A percentile compares a stretch with the other conserved stretches of the same genome.
phyloP scores from a whole-genome alignment of 2,888 invertebrate genomes.

The Dinocampus coccinellae region DNA sequence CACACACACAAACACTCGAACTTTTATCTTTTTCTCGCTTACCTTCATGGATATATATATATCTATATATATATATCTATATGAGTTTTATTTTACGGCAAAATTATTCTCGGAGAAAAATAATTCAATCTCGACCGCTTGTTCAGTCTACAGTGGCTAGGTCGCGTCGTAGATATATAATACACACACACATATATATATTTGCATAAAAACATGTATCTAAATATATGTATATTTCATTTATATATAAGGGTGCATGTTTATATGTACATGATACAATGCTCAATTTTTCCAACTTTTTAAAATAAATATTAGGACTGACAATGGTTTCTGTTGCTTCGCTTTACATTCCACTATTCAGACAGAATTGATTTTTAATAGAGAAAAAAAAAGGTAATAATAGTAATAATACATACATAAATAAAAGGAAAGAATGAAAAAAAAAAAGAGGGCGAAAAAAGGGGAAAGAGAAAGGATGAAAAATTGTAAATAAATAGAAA shows the following conservation, averaged over 20 bases:
- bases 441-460: too few species aligned
- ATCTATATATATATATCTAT: constrained; percentile 41
- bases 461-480: too few species aligned
- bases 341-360: background rate
- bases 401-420: background rate
- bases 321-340: background rate
- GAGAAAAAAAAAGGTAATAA: background rate
- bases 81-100: constrained; percentile 60
- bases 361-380: background rate
- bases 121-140: constrained; percentile 60
- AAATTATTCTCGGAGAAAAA: constrained; percentile 63
- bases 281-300: constrained; percentile 10
- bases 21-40: too few species aligned
- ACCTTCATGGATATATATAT: constrained; percentile 7
- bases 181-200: background rate
- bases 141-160: constrained; percentile 47
- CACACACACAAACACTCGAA: too few species aligned
- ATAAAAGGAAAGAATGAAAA: too few species aligned
- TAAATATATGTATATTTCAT: background rate
- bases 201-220: background rate
- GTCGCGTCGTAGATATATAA: constrained; percentile 23
- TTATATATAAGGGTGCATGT: background rate
- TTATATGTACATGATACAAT: background rate
- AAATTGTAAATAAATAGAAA: background rate
- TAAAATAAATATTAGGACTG: background rate